These are phyloP conservation scores for Caenorhabditis uteleia DNA, from an alignment of 2,888 invertebrate species.

Conservation along the genomic window DNA sequence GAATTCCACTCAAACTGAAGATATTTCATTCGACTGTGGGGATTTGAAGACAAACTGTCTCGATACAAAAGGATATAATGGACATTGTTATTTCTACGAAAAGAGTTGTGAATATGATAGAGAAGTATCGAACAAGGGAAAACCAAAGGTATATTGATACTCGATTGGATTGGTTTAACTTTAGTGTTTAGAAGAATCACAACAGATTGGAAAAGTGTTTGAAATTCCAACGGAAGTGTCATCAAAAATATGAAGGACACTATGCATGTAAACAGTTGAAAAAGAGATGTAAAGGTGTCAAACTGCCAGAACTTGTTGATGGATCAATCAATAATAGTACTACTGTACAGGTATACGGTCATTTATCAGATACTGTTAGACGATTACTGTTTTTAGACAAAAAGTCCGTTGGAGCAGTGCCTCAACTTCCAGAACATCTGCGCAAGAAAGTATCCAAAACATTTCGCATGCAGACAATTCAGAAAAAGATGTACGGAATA, in stretches of 20 bases:
- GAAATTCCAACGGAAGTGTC: conserved; percentile 29
- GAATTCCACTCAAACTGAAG: conserved; percentile 13
- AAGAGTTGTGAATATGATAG: conserved; percentile 20
- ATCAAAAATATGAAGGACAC: conserved; percentile 31
- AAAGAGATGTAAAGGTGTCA: conserved; percentile 18
- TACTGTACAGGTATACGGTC: too few species aligned
- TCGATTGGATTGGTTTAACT: not conserved
- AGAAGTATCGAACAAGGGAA: conserved; percentile 18
- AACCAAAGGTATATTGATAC: not conserved
- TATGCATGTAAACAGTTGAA: conserved; percentile 28
- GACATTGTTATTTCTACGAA: conserved; percentile 39
- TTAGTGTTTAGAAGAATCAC: not conserved
- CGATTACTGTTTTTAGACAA: too few species aligned
- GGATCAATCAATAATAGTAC: too few species aligned
- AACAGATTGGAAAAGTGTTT: conserved; percentile 16
- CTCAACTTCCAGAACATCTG: conserved; percentile 38
- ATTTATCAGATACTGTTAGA: too few species aligned
- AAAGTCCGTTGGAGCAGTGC: conserved; percentile 24
- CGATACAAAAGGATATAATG: conserved; percentile 28
- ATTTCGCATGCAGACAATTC: conserved; percentile 38
- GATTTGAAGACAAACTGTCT: conserved; percentile 30
- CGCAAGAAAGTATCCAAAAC: conserved; percentile 29
- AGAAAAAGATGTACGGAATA: conserved; percentile 27
- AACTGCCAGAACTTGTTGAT: not conserved
- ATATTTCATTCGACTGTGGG: conserved; percentile 31